Base-by-base conservation (phyloP, 1,140 invertebrate species). In the Bombus difficillimus region DNA sequence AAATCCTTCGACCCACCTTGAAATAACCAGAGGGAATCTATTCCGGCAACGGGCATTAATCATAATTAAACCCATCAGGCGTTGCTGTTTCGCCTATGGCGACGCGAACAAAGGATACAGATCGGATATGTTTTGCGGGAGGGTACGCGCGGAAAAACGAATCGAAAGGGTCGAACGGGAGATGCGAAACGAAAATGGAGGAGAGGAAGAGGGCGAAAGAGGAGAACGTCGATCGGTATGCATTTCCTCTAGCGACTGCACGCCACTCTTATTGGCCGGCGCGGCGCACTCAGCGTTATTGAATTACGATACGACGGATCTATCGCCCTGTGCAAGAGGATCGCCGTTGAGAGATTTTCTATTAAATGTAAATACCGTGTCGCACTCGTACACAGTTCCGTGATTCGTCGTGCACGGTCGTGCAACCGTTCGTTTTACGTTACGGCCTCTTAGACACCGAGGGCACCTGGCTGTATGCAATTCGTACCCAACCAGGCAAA, bases 381-480 rank as follows among this genome's bases (percentile, higher is more conserved):
- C 47, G 72, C 59, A 37, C 73, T 66, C 32, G 62, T 39, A 69
- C 13, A 37, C 32, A 53, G 41, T n/a, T n/a, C 13, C 25, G 32
- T 10, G 37, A 18, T 22, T 22, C 12, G 28, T 22, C 3, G 47
- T 47, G 71, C 68, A 43, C 73, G 69, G 47, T 39, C 62, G 13
- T 47, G 28, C 28, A 6, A 25, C n/a, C 22, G 64, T 18, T 41
- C 80, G 71, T 79, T 84, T 87, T 82, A 87, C 76, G 72, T 87
- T 82, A 87, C 76, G 77, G 59, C 59, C 83, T 88, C 83, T 89
- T 88, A 75, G 73, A 76, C 69, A 15, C 57, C 78, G 74, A 89
- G 68, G 79, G 68, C 80, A 81, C 83, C 88, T 88, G 69, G 66
- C 53, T 84, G 72, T 85, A 86, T 78, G 86, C 88, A 79, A 87